Base-by-base conservation (phyloP, 2,113 vertebrate species). In the Odobenus rosmarus region DNA sequence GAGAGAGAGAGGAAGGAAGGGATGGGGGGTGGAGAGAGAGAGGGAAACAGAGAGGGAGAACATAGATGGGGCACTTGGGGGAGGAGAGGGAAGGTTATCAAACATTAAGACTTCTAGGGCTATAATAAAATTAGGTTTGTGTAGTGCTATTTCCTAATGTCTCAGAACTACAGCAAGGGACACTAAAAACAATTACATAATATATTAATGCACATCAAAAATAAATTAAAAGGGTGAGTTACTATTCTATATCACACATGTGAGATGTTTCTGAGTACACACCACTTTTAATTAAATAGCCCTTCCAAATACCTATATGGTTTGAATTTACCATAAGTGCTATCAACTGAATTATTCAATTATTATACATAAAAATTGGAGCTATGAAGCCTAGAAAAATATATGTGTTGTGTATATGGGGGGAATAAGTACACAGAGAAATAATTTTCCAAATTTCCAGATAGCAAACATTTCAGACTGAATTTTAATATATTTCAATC, bases 391-490 rank as follows among this genome's bases (percentile, higher is more conserved):
- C 18, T 55, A 57, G 49, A 39, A 81, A 87, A 62, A 96, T 36
- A 19, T 11, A 74, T 31, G 18, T 64, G 24, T 19, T 53, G 6
- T 55, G 1, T n/a, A 51, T 23, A 71, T 24, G 15, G 23, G 53
- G 31, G 46, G 13, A 55, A 39, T 80, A 28, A 55, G 51, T 85
- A 28, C 16, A 90, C 31, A 24, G 11, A 86, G n/a, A 84, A 94
- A 61, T n/a, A 79, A 61, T 74, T 96, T 85, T 81, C 62, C 28
- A 90, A 84, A 64, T 62, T 83, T 72, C 51, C 71, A 90, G n/a
- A 42, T 3, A 55, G 55, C 33, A 62, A 81, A 90, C 23, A 62
- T 86, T 74, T 90, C 61, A 19, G 55, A 57, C n/a, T 80, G n/a
- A 62, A 42, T 92, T 86, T 72, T 81, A 92, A 53, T 61, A 62